These are phyloP conservation scores for Eulemur rubriventer DNA, from an alignment of 2,797 vertebrate species.

Conservation along the genomic window DNA sequence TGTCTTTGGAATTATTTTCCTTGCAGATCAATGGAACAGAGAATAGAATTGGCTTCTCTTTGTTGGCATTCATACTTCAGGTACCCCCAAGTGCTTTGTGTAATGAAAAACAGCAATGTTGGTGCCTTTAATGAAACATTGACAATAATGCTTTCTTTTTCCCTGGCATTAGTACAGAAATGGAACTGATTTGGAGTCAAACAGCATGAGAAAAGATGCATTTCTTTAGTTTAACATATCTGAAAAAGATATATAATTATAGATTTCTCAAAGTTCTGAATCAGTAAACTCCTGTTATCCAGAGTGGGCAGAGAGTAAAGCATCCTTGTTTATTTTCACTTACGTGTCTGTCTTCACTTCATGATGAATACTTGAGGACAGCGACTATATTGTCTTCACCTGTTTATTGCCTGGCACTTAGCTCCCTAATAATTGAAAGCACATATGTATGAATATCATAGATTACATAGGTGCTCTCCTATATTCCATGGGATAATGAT, in stretches of 20 bases:
- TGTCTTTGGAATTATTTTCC: constrained; percentile 58
- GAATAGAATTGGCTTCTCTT: constrained; percentile 58
- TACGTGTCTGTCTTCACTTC: not conserved
- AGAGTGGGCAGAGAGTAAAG: not conserved
- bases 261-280: not conserved
- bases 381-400: not conserved
- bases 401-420: not conserved
- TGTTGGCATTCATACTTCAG: constrained; percentile 48
- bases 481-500: not conserved
- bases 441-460: not conserved
- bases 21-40: constrained; percentile 68
- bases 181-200: constrained; percentile 52
- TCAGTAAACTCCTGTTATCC: not conserved
- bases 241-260: constrained; percentile 9
- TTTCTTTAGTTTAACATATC: constrained; percentile 49
- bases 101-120: constrained; percentile 58
- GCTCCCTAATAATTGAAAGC: not conserved
- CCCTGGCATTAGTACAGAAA: constrained; percentile 55
- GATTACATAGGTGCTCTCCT: not conserved
- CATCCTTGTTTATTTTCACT: not conserved
- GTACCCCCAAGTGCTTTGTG: constrained; percentile 66
- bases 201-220: constrained; percentile 32
- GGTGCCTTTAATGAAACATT: constrained; percentile 68
- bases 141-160: constrained; percentile 41
- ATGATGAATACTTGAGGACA: not conserved